phyloP scores from a whole-genome alignment of 2,888 invertebrate species.

The Euzophera pinguis region DNA sequence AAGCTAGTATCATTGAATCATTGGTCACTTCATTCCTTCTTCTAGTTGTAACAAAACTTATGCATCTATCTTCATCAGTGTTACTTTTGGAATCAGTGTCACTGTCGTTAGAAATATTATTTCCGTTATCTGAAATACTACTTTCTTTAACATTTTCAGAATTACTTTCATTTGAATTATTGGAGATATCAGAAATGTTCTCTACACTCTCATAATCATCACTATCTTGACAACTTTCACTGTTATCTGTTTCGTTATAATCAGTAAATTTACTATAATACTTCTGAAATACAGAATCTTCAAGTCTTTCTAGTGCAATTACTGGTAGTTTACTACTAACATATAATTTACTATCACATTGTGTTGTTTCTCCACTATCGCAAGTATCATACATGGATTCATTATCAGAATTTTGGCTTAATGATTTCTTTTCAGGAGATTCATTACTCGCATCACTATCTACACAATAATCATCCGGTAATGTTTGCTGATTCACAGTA shows the following conservation, averaged over 20 bases:
- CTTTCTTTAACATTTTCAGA: constrained; percentile 24
- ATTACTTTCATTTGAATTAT: constrained; percentile 21
- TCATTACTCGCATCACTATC: constrained; percentile 5
- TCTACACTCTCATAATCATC: constrained; percentile 27
- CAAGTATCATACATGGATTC: constrained; percentile 62
- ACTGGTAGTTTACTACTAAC: constrained; percentile 32
- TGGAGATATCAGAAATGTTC: constrained; percentile 18
- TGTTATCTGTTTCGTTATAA: constrained; percentile 18
- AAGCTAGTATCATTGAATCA: constrained; percentile 44
- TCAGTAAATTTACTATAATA: constrained; percentile 40
- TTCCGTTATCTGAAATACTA: constrained; percentile 13
- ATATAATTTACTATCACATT: constrained; percentile 12
- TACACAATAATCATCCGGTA: neutral
- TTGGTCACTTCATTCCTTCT: constrained; percentile 48
- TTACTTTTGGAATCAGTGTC: constrained; percentile 19
- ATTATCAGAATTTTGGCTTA: constrained; percentile 24
- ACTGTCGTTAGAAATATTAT: constrained; percentile 12
- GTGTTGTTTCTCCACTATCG: constrained; percentile 40
- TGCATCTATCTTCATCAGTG: constrained; percentile 38
- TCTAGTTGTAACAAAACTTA: constrained; percentile 68
- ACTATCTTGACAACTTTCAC: constrained; percentile 19
- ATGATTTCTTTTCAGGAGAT: constrained; percentile 13
- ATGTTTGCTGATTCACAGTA: neutral
- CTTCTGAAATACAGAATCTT: constrained; percentile 45
- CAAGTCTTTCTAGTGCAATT: constrained; percentile 46